Percentiles rank a stretch among this genome's conserved stretches.
phyloP scores from a whole-genome alignment of 2,888 invertebrate genomes.

The Dolichomitus sp. region DNA sequence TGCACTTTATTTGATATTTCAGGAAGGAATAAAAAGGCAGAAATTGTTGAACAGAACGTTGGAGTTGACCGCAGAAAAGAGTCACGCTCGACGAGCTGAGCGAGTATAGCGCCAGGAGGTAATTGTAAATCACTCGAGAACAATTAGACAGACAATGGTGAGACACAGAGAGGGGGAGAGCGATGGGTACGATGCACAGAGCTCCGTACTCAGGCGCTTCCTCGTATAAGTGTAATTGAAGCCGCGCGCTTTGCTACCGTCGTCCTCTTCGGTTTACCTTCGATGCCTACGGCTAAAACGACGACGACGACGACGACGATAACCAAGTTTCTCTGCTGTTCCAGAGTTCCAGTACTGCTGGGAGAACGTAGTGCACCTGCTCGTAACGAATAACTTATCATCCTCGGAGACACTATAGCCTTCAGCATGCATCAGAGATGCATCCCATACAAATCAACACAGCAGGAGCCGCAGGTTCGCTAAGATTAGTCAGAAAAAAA shows the following conservation, averaged over 20 bases:
- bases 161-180: constrained; percentile 22
- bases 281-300: constrained; percentile 22
- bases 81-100: constrained; percentile 26
- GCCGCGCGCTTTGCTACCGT: constrained; percentile 42
- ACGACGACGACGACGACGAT: constrained; percentile 20
- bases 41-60: constrained; percentile 20
- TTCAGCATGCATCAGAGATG: constrained; percentile 1
- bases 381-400: constrained; percentile 39
- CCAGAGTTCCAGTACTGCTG: not conserved
- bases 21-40: constrained; percentile 5
- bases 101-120: constrained; percentile 40
- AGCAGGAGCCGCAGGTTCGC: not conserved
- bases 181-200: constrained; percentile 28
- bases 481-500: not conserved
- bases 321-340: constrained; percentile 11
- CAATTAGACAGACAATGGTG: constrained; percentile 66
- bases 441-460: constrained; percentile 19
- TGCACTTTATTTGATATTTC: constrained; percentile 26
- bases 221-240: constrained; percentile 46
- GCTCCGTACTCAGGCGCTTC: constrained; percentile 26
- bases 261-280: constrained; percentile 29
- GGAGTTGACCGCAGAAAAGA: constrained; percentile 17
- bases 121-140: constrained; percentile 66
- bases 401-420: constrained; percentile 30
- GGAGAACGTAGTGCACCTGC: constrained; percentile 27